Evolutionary conservation across 2,797 vertebrate species (phyloP), one percentile per base, ranked within the genome.

Genomic region (Coreius guichenoti): DNA sequence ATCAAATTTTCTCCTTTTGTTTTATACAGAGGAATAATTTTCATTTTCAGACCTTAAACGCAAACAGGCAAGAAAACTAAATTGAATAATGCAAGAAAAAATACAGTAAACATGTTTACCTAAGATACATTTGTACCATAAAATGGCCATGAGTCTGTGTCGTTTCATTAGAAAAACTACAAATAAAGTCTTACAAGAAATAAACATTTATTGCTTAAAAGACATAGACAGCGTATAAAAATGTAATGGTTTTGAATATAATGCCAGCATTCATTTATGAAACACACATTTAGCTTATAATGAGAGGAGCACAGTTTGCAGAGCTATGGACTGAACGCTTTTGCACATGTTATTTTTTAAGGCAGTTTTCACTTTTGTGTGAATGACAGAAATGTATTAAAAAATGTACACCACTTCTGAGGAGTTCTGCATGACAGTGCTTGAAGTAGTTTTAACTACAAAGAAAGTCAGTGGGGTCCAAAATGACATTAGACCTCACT

Each of bases 151-250:
- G 56, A 26, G n/a, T 61, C 6, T 77, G 7, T 43, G 14, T 75
- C 26, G 29, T 33, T 80, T 80, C 11, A 49, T 67, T 45, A 47
- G 39, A 43, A 80, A 80, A 67, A 29, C 56, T 17, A 26, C 33
- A 61, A 61, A 80, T 23, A 56, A 70, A 49, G 19, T 33, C 23
- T 87, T 87, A 67, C 21, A 85, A 56, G 80, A 85, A 87, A 87
- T 85, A 82, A 73, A 82, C 74, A 82, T 87, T 79, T 87, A 82
- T 87, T 87, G 72, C 54, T 68, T 16, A n/a, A 14, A 56, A 81
- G 82, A 45, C 63, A 84, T 21, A 81, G 56, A 65, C 54, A 65
- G 69, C 51, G 26, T 73, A 73, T 72, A 73, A 87, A 81, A 82
- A 26, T 39, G 79, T 31, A 67, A 74, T 81, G 54, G 8, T 47